These are phyloP conservation scores for Syritta pipiens DNA, from an alignment of 2,888 invertebrate genomes.

Conservation along the genomic window DNA sequence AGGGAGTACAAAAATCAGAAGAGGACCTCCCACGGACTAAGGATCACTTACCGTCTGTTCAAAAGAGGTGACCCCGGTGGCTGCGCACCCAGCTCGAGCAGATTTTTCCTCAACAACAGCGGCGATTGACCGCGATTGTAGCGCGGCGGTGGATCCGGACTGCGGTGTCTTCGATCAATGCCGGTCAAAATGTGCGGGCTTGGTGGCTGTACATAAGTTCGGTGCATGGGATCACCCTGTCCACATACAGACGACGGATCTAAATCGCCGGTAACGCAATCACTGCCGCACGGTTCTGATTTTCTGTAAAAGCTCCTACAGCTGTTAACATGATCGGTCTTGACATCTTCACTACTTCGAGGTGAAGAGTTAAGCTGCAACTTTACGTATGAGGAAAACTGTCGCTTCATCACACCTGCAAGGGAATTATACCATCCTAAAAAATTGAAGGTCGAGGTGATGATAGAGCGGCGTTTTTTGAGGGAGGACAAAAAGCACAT, in stretches of 20 bases:
- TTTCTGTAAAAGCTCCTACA: slow-evolving; percentile 16
- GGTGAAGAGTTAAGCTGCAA: slow-evolving; percentile 82
- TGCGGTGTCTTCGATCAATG: slow-evolving; percentile 80
- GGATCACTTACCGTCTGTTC: slow-evolving; percentile 80
- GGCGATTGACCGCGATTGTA: slow-evolving; percentile 80
- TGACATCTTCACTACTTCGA: slow-evolving; percentile 24
- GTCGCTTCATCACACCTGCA: slow-evolving; percentile 87
- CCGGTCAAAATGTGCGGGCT: slow-evolving; percentile 75
- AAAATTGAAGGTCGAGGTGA: slow-evolving; percentile 54
- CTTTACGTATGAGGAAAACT: slow-evolving; percentile 91
- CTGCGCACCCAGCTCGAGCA: slow-evolving; percentile 80
- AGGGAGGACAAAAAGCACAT: slow-evolving; percentile 46
- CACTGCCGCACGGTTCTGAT: slow-evolving; percentile 13
- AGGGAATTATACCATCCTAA: slow-evolving; percentile 84
- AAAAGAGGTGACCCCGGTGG: slow-evolving; percentile 81
- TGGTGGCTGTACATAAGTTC: slow-evolving; percentile 66
- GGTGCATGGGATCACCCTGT: slow-evolving; percentile 11
- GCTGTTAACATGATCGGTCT: slow-evolving; percentile 10
- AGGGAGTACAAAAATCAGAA: neutral
- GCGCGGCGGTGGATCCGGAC: slow-evolving; percentile 83
- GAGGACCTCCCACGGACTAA: neutral
- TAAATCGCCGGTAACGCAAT: too few species aligned
- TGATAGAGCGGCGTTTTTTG: slow-evolving; percentile 47
- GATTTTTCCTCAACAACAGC: slow-evolving; percentile 82
- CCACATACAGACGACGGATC: slow-evolving; percentile 1